Evolutionary conservation across 2,797 vertebrate genomes (phyloP).

Genomic region (Myotis vivesi): DNA sequence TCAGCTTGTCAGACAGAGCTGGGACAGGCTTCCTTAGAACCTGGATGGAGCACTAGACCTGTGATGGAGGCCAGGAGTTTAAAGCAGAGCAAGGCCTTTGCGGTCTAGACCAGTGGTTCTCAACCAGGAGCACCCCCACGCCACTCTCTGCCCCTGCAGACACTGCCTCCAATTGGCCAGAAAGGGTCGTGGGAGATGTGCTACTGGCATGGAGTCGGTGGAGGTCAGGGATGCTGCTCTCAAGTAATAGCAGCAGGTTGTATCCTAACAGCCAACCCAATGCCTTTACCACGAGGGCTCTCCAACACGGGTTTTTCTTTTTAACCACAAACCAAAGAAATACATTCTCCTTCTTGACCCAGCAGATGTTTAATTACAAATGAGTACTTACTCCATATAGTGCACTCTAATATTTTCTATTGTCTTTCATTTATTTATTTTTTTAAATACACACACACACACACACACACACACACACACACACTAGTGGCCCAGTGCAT

Average conservation of each 20-base stretch:
- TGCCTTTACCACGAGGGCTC: not conserved
- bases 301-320: not conserved
- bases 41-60: not conserved
- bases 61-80: not conserved
- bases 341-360: not conserved
- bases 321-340: conserved; percentile 8
- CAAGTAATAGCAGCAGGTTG: not conserved
- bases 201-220: not conserved
- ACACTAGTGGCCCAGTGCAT: no score
- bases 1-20: not conserved
- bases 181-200: not conserved
- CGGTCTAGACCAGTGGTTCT: not conserved
- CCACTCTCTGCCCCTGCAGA: not conserved
- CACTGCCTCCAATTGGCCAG: not conserved
- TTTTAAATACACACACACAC: no score
- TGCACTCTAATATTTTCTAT: not conserved
- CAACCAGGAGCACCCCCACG: no score
- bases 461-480: no score
- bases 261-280: not conserved
- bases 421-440: not conserved
- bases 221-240: not conserved
- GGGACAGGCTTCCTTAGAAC: not conserved
- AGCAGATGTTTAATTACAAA: not conserved
- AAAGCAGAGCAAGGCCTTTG: not conserved
- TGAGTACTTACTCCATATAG: not conserved